Evolutionary conservation across 2,113 vertebrate genomes (phyloP).

Genomic region (Abramis brama): DNA sequence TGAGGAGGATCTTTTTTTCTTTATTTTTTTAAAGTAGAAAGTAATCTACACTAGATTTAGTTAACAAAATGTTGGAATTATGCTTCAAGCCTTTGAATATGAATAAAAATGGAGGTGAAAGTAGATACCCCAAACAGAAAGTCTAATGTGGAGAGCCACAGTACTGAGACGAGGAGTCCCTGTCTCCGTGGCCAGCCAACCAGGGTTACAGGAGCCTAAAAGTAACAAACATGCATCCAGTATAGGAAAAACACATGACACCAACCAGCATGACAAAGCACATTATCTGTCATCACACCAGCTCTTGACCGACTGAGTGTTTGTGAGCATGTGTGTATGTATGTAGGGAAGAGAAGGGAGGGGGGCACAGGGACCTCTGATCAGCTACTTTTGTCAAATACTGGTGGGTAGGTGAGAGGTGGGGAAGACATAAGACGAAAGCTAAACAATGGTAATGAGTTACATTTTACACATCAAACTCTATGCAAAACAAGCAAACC

Average conservation of each 20-base stretch:
- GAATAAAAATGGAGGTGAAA: conserved; percentile 22
- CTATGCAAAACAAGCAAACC: conserved; percentile 45
- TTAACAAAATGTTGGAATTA: conserved; percentile 17
- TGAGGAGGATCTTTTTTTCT: not conserved
- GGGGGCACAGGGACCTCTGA: not conserved
- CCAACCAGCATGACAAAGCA: conserved; percentile 47
- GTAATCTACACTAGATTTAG: not conserved
- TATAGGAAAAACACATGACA: conserved; percentile 52
- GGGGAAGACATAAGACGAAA: conserved; percentile 28
- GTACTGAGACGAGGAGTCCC: conserved; percentile 39
- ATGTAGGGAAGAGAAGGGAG: not conserved
- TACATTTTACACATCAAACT: conserved; percentile 41
- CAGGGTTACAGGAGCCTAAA: conserved; percentile 52
- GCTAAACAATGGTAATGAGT: conserved; percentile 43
- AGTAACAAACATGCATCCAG: conserved; percentile 53
- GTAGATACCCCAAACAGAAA: conserved; percentile 37
- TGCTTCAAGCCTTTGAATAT: conserved; percentile 35
- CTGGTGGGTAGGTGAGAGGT: conserved; percentile 34
- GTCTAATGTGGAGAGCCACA: conserved; percentile 45
- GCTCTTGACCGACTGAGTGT: conserved; percentile 24
- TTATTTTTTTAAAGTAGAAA: too few species aligned
- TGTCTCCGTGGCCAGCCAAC: conserved; percentile 48
- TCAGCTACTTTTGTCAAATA: conserved; percentile 39
- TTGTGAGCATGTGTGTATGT: conserved; percentile 5
- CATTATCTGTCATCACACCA: conserved; percentile 44